Conservation (phyloP, 2,797 vertebrate genomes). For the Takifugu ocellatus region DNA sequence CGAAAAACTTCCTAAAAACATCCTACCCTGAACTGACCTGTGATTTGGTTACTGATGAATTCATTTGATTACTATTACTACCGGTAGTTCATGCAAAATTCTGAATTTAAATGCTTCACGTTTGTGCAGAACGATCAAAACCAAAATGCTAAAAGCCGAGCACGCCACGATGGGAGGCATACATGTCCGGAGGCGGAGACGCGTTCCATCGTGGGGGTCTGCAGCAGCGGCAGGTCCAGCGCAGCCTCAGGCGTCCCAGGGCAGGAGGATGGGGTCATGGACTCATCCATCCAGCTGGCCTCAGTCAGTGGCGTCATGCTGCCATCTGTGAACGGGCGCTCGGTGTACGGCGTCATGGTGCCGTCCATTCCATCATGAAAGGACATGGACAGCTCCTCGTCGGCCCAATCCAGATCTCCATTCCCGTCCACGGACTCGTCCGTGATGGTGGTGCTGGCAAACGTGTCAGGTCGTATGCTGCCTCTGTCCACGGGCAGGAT, state of each 20-base stretch:
- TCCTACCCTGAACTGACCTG: too few relatives aligned
- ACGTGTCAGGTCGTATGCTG: slow-evolving; percentile 76
- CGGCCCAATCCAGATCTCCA: slow-evolving; percentile 76
- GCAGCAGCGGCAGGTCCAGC: slow-evolving; percentile 73
- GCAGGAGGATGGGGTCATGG: slow-evolving; percentile 72
- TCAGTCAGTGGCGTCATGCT: slow-evolving; percentile 79
- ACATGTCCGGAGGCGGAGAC: slow-evolving; percentile 95
- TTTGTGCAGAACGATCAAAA: background rate
- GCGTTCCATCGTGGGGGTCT: slow-evolving; percentile 75
- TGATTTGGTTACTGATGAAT: too few relatives aligned
- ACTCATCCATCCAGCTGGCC: slow-evolving; percentile 81
- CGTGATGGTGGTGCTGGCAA: slow-evolving; percentile 55
- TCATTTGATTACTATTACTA: too few relatives aligned
- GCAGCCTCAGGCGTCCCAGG: slow-evolving; percentile 68
- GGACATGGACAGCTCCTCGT: slow-evolving; percentile 75
- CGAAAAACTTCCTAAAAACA: too few relatives aligned
- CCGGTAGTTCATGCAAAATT: too few relatives aligned
- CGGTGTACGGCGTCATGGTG: slow-evolving; percentile 75
- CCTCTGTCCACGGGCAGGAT: slow-evolving; percentile 72
- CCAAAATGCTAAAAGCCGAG: slow-evolving; percentile 20
- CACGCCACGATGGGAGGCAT: slow-evolving; percentile 63
- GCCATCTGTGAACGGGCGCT: slow-evolving; percentile 74
- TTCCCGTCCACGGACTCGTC: slow-evolving; percentile 65
- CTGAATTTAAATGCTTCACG: background rate
- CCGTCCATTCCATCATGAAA: slow-evolving; percentile 71